Percentiles rank a stretch among this genome's conserved stretches.
Conservation (phyloP, 2,888 invertebrate genomes). For the Parnassius smintheus region DNA sequence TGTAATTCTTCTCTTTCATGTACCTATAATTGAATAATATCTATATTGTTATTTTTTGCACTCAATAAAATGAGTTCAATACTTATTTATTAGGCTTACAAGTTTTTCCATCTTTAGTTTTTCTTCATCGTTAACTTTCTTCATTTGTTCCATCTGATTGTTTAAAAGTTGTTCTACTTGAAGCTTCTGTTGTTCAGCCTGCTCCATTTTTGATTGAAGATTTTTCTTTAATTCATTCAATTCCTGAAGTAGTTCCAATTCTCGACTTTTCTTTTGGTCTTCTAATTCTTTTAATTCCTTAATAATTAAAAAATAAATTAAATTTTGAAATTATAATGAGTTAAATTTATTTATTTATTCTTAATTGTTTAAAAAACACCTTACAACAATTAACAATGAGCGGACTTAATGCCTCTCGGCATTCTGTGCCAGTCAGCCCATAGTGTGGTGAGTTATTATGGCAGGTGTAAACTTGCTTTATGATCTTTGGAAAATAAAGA, state of each 20-base stretch:
- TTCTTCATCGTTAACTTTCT: constrained; percentile 62
- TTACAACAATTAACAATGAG: too few relatives aligned
- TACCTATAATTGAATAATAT: constrained; percentile 44
- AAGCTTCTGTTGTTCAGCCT: constrained; percentile 64
- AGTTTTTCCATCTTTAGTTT: constrained; percentile 61
- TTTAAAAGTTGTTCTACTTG: constrained; percentile 56
- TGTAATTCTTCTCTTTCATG: constrained; percentile 62
- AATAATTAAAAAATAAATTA: background rate
- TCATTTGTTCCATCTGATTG: constrained; percentile 59
- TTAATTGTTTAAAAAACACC: too few relatives aligned
- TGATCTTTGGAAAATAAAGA: too few relatives aligned
- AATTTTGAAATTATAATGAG: too few relatives aligned
- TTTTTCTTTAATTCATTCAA: constrained; percentile 59
- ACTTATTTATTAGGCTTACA: constrained; percentile 41
- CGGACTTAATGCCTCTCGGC: too few relatives aligned
- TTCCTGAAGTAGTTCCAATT: constrained; percentile 60
- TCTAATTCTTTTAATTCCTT: constrained; percentile 64
- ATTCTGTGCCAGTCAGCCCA: too few relatives aligned
- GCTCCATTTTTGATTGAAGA: constrained; percentile 60
- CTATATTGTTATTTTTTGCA: background rate
- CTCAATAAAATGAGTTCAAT: background rate
- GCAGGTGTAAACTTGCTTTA: too few relatives aligned
- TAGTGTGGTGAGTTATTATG: too few relatives aligned
- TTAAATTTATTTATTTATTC: too few relatives aligned
- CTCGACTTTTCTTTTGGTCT: constrained; percentile 58